Percentiles rank a stretch among this genome's conserved stretches.
Evolutionary conservation across 2,113 vertebrate species (phyloP).

Genomic region (Chloebia gouldiae): DNA sequence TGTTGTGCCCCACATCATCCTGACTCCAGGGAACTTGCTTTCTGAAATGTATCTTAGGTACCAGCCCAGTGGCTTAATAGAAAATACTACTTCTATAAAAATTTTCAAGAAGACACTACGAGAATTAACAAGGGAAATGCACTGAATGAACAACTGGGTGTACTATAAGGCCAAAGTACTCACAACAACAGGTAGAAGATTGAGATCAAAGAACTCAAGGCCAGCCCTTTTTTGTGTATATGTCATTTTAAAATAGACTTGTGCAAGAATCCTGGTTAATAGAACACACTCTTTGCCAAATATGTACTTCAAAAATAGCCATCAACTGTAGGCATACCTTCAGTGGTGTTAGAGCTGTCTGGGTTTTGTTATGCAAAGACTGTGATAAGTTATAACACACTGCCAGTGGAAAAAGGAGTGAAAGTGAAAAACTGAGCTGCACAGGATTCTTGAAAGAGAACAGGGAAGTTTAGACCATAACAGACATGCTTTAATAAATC

Average conservation of each 20-base stretch:
- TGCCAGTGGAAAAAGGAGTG: not conserved
- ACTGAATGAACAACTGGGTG: not conserved
- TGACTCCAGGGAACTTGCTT: not conserved
- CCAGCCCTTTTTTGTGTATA: not conserved
- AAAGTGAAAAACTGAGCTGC: constrained; percentile 2
- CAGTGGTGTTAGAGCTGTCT: not conserved
- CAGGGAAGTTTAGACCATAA: not conserved
- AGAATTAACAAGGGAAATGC: not conserved
- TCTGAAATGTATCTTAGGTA: constrained; percentile 11
- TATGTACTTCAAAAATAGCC: constrained; percentile 33
- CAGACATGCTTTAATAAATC: not conserved
- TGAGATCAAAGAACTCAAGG: not conserved
- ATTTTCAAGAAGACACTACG: not conserved
- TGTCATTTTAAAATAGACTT: not conserved
- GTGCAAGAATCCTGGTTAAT: not conserved
- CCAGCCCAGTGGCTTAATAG: not conserved
- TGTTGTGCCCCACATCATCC: not conserved
- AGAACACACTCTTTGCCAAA: constrained; percentile 20
- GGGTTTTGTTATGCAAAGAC: not conserved
- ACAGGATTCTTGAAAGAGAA: constrained; percentile 10
- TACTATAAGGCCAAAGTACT: not conserved
- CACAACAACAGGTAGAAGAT: not conserved
- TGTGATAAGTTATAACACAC: not conserved
- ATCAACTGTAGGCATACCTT: constrained; percentile 12
- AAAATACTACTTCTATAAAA: not conserved